Evolutionary conservation across 2,888 invertebrate species (phyloP), one percentile per base, ranked within the genome.

Genomic region (Andrena haemorrhoa): DNA sequence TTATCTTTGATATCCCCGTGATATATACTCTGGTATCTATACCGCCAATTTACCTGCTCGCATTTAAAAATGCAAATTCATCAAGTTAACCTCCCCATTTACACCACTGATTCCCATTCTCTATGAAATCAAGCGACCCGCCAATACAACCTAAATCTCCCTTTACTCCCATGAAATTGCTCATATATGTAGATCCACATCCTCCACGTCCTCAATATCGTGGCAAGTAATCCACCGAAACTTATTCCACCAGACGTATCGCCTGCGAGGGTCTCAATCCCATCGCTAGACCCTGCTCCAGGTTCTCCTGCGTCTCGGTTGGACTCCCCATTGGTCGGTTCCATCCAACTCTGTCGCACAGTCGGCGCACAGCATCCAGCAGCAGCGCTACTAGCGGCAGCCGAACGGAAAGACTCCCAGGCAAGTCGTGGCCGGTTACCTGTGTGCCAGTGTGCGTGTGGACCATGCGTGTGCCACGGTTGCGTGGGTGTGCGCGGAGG

Each of bases 381-480:
- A 91, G 93, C 93, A 92, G 92, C 94, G 93, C 92, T 92, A 92
- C 93, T 90, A 92, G 93, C 93, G 93, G 93, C 92, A 92, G 92
- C 92, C 90, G 87, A 91, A 91, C 89, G 89, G 90, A 91, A 91
- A 91, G 92, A 92, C 90, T 90, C 86, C 86, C 89, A 83, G 83
- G 87, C 85, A 86, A 87, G 85, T 78, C 79, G 79, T 80, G 79
- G 75, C 75, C 78, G 66, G 58, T 75, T 77, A 78, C 75, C 71
- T 71, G 79, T 87, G 86, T 80, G 60, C 73, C 74, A 58, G 64
- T 73, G 86, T 89, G 81, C 86, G 89, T 89, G 87, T 88, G 81
- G 79, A 73, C 79, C 84, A 89, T 89, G 90, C 88, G 90, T 92
- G 92, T 87, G 88, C 82, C 76, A 70, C 76, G 85, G 82, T 78